Evolutionary conservation across 2,888 invertebrate genomes (phyloP), one percentile per base, ranked within the genome.

Genomic region (Polia nebulosa): DNA sequence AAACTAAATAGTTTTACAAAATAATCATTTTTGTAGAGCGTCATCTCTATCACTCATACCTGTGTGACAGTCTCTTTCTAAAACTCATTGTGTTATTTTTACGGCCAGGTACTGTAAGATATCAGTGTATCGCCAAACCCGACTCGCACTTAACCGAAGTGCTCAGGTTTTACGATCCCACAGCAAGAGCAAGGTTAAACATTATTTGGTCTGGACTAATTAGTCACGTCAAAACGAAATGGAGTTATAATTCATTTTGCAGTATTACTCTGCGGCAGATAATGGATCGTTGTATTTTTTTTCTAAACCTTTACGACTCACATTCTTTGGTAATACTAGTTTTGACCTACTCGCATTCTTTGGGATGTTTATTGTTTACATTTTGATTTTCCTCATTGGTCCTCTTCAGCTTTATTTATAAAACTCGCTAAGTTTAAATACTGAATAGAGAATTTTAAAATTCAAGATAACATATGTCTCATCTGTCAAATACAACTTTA

Each of bases 211-310:
- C 86, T 86, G 87, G 84, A 89, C 88, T 92, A 90, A 93, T 94
- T 93, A 93, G 90, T 93, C 92, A 93, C 89, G 92, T 93, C 93
- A 90, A 86, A 85, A 85, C 86, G 68, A 85, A 92, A 93, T 92
- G 90, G 88, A 90, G 88, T 88, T 90, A 88, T 89, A 89, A 93
- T 91, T 90, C 88, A 92, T 91, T 87, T 81, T 84, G 85, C 72
- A 75, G 80, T 82, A 84, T 87, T 85, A 86, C 66, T 79, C 81
- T 78, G 77, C 80, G 68, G 79, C 67, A 67, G 66, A 85, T 86
- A 87, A 88, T 86, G 77, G 83, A 86, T 80, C 77, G 82, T 72
- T 85, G 84, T 67, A 83, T 85, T 86, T 71, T 82, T 80, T 82
- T 44, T 58, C 34, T 61, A 62, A 55, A 39, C 55, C 34, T 60